phyloP scores from a whole-genome alignment of 2,113 vertebrate genomes.

The Prinia subflava region DNA sequence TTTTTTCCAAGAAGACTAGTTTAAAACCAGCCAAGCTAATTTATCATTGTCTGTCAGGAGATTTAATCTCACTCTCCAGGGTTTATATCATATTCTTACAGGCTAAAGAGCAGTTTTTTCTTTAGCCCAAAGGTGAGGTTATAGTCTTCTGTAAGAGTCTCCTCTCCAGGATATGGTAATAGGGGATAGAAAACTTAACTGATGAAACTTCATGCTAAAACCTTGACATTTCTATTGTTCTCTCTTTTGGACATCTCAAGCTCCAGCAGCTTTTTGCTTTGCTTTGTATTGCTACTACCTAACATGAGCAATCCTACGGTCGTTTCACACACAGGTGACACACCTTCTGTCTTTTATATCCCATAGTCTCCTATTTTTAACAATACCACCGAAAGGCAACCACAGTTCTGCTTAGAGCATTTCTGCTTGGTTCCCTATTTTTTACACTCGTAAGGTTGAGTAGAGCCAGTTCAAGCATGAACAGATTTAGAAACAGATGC shows the following conservation, averaged over 20 bases:
- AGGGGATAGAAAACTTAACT: background rate
- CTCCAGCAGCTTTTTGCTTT: background rate
- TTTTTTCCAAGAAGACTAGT: background rate
- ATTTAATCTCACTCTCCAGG: background rate
- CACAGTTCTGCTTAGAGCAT: background rate
- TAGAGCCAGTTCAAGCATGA: background rate
- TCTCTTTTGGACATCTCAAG: background rate
- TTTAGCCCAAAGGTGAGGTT: background rate
- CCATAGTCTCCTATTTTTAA: background rate
- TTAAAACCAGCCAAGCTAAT: conserved; percentile 3
- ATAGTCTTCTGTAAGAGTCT: background rate
- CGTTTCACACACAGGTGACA: background rate
- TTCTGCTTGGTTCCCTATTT: background rate
- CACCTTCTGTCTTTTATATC: background rate
- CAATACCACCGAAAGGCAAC: background rate
- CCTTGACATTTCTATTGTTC: background rate
- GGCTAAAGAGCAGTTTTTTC: background rate
- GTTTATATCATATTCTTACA: background rate
- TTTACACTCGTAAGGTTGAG: background rate
- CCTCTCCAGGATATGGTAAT: background rate
- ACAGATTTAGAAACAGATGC: background rate
- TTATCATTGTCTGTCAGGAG: background rate
- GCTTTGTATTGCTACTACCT: background rate
- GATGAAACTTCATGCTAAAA: background rate
- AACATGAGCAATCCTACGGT: background rate